Conservation (phyloP, 2,888 invertebrate species). For the Diplolepis rosae region DNA sequence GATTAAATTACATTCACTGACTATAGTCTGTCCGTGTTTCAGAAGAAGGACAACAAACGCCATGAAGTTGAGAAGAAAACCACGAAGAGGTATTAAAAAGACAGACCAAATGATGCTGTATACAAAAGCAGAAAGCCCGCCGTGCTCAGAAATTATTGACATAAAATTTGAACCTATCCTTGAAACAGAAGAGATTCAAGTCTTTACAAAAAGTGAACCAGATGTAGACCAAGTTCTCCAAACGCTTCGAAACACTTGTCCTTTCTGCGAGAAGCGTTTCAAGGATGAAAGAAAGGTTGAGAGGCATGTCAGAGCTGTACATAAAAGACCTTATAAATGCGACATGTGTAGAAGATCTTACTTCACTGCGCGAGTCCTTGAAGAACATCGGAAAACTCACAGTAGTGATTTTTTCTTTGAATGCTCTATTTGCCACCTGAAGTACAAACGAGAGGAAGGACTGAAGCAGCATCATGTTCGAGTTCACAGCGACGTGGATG, state of each 20-base stretch:
- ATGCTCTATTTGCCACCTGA: conserved; percentile 51
- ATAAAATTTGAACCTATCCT: background rate
- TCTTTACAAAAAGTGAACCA: background rate
- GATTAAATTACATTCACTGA: conserved; percentile 28
- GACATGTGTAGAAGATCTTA: conserved; percentile 52
- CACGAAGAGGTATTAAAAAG: conserved; percentile 1
- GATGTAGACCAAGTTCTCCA: conserved; percentile 40
- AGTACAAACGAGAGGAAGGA: conserved; percentile 49
- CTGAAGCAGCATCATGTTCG: conserved; percentile 50
- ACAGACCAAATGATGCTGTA: background rate
- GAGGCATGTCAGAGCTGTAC: conserved; percentile 50
- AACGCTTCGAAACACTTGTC: conserved; percentile 48
- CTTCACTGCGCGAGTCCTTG: conserved; percentile 45
- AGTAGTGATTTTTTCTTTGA: conserved; percentile 53
- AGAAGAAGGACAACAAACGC: conserved; percentile 25
- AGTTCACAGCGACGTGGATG: conserved; percentile 46
- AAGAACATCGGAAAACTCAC: conserved; percentile 58
- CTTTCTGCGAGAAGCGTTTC: conserved; percentile 54
- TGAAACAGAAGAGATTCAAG: background rate
- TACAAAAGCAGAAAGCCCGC: background rate
- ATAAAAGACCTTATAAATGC: conserved; percentile 53
- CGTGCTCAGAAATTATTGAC: background rate
- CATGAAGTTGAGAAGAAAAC: conserved; percentile 18
- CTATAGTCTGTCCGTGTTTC: conserved; percentile 32
- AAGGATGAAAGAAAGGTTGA: conserved; percentile 43